Evolutionary conservation across 1,140 invertebrate species (phyloP).

Genomic region (Cecropterus lyciades): DNA sequence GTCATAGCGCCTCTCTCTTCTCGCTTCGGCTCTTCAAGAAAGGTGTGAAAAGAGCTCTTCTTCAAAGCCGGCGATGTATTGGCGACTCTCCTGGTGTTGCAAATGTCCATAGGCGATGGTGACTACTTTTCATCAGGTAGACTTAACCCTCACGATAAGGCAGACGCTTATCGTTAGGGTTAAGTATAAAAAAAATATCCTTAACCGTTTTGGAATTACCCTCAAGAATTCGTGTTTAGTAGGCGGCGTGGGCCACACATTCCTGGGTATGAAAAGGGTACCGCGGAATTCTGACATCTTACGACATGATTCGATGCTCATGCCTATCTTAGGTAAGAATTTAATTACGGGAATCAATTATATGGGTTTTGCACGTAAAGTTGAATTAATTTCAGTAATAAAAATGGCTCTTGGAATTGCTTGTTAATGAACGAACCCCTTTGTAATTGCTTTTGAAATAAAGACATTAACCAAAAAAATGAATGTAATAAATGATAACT

Average conservation of each 20-base stretch:
- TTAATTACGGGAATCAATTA: conserved; percentile 25
- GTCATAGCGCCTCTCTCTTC: too few relatives aligned
- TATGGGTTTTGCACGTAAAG: conserved; percentile 13
- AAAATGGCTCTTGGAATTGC: conserved; percentile 8
- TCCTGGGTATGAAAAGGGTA: conserved; percentile 13
- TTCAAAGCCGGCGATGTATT: too few relatives aligned
- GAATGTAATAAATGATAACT: background rate
- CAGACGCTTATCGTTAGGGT: too few relatives aligned
- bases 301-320: conserved; percentile 25
- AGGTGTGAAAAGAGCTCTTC: too few relatives aligned
- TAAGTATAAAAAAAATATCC: too few relatives aligned
- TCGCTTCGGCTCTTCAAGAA: too few relatives aligned
- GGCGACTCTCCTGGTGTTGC: too few relatives aligned
- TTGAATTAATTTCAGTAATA: conserved; percentile 20
- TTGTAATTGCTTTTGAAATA: background rate
- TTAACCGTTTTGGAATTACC: conserved; percentile 1
- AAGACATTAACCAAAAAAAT: background rate
- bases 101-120: too few relatives aligned
- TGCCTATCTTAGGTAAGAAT: conserved; percentile 25
- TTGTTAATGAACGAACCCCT: conserved; percentile 9
- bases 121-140: too few relatives aligned
- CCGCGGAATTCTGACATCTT: conserved; percentile 23
- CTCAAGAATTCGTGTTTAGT: conserved; percentile 17
- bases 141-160: too few relatives aligned
- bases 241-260: conserved; percentile 14